Evolutionary conservation across 1,140 invertebrate genomes (phyloP), one percentile per base, ranked within the genome.

Genomic region (Brachionus rubens): DNA sequence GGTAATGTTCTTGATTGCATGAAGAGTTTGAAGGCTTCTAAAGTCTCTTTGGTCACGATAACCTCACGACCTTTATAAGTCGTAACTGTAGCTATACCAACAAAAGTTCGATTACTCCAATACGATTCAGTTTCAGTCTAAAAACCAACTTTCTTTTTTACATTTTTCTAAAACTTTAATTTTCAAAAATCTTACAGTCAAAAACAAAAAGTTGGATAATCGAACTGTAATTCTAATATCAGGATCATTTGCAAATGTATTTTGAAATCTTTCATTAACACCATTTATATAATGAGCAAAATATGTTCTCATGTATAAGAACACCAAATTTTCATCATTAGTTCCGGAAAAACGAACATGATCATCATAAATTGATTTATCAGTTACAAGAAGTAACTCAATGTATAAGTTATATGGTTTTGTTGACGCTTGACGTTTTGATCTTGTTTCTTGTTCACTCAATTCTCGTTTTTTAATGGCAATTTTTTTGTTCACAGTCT

Each of bases 251-350:
- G 16, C 7, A 21, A 72, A 72, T 6, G 68, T 26, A 33, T 48
- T 54, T 48, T 72, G 68, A 72, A 40, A 72, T 52, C 68, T 19
- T 30, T 72, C 46, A 41, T 72, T 72, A 3, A 72, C 47, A 6
- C 46, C 68, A 50, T 54, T 72, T 19, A 72, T 50, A 24, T 72
- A 72, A 72, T 72, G 68, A 10, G 50, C 46, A 72, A 72, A 72
- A 54, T 72, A 72, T 16, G 46, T 72, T 50, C 46, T 72, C 68
- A 72, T 72, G 21, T 72, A 41, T 28, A 72, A 54, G 16, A 54
- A 72, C 24, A 72, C 68, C 30, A 72, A 24, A 50, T 72, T 36
- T 1, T 16, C 19, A 28, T 72, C 68, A 21, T 72, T 41, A 26
- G 68, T 72, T 48, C 36, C 30, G 10, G 68, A 9, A n/a, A 72